These are phyloP conservation scores for Chauna torquata DNA, from an alignment of 2,113 vertebrate species.

Conservation along the genomic window DNA sequence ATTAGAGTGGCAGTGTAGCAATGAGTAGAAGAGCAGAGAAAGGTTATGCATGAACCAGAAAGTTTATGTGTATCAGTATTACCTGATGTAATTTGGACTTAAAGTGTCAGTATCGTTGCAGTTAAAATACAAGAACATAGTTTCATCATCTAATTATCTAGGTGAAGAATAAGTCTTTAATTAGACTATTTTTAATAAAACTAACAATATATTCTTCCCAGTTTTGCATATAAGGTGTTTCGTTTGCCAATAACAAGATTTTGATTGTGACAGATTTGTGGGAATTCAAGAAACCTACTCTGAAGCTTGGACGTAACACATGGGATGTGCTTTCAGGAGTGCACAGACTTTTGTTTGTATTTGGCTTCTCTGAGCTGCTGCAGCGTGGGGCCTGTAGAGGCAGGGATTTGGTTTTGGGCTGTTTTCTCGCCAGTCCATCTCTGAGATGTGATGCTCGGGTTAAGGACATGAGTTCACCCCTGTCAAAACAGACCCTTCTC, in stretches of 20 bases:
- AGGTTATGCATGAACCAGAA: background rate
- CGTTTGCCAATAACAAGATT: background rate
- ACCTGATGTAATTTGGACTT: background rate
- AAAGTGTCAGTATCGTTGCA: background rate
- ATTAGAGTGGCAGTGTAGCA: background rate
- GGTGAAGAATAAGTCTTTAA: background rate
- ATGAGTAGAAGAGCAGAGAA: background rate
- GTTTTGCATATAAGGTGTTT: background rate
- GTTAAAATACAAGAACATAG: background rate
- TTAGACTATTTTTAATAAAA: background rate
- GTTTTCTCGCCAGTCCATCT: background rate
- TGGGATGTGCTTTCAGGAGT: background rate
- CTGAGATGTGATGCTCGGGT: accelerated
- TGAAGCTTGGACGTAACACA: background rate
- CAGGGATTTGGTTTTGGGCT: background rate
- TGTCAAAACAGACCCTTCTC: background rate
- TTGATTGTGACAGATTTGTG: background rate
- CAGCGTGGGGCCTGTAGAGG: background rate
- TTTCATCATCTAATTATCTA: background rate
- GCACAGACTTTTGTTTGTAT: background rate
- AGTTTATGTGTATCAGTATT: background rate
- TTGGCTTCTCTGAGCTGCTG: background rate
- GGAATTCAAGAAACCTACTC: background rate
- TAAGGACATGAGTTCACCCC: background rate
- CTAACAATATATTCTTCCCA: background rate